These are phyloP conservation scores for Adelognathus sp. DNA, from an alignment of 2,888 invertebrate genomes.

Conservation along the genomic window DNA sequence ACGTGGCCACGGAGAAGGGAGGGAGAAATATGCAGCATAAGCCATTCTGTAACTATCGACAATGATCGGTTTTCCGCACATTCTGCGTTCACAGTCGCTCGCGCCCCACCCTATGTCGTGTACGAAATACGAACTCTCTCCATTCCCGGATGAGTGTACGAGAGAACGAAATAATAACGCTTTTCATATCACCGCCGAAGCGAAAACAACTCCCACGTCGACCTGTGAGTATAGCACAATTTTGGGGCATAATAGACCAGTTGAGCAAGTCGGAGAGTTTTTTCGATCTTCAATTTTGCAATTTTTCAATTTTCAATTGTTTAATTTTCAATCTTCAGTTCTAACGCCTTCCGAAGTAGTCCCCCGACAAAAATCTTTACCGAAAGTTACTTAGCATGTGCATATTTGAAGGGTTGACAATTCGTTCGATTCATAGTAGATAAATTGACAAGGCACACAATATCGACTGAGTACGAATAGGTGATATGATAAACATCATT, in stretches of 20 bases:
- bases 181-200: conserved; percentile 29
- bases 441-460: too few species aligned
- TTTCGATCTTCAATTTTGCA: too few species aligned
- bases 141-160: neutral
- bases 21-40: conserved; percentile 42
- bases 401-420: too few species aligned
- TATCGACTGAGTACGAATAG: too few species aligned
- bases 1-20: conserved; percentile 1
- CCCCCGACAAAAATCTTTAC: too few species aligned
- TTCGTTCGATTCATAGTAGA: too few species aligned
- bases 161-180: conserved; percentile 52
- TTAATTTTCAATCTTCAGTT: too few species aligned
- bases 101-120: neutral
- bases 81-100: neutral
- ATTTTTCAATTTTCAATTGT: too few species aligned
- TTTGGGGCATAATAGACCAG: too few species aligned
- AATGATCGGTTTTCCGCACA: conserved; percentile 51
- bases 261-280: neutral
- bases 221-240: neutral
- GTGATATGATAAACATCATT: too few species aligned
- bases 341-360: too few species aligned
- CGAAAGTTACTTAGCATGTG: too few species aligned
- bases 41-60: conserved; percentile 48
- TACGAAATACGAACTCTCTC: conserved; percentile 1
- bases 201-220: conserved; percentile 27